phyloP scores from a whole-genome alignment of 2,113 vertebrate species.

The Dipodomys spectabilis region DNA sequence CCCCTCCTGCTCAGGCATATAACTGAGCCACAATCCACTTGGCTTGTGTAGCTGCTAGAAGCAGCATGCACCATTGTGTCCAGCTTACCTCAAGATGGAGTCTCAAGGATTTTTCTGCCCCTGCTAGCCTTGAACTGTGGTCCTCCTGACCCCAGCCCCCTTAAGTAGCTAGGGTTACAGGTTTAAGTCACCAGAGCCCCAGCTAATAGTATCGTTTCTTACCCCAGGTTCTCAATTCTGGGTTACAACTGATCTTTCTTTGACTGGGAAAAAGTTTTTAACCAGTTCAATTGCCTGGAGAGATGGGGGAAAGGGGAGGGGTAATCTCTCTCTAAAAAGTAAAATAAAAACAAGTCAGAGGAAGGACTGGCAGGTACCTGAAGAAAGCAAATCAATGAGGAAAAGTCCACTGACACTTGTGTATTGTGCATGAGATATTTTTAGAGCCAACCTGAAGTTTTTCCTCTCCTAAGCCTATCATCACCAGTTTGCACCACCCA shows the following conservation, averaged over 20 bases:
- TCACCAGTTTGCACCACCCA: neutral
- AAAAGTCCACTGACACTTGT: neutral
- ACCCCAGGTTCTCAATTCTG: neutral
- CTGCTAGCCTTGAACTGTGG: too few species aligned
- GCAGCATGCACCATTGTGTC: too few species aligned
- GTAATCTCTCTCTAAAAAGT: neutral
- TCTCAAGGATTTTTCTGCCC: too few species aligned
- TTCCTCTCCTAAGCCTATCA: neutral
- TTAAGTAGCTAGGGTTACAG: too few species aligned
- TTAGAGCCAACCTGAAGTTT: neutral
- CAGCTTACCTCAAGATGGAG: too few species aligned
- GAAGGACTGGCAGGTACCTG: neutral
- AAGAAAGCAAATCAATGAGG: neutral
- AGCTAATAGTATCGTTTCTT: neutral
- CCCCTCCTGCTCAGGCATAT: too few species aligned
- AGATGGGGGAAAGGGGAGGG: neutral
- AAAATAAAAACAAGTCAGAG: neutral
- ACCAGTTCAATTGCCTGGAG: neutral
- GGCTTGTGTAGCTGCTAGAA: too few species aligned
- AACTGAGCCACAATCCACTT: too few species aligned
- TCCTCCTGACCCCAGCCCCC: too few species aligned
- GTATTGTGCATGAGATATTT: neutral
- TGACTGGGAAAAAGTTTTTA: slow-evolving; percentile 34
- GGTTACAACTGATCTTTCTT: neutral
- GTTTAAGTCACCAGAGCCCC: too few species aligned